phyloP scores from a whole-genome alignment of 2,113 vertebrate species.

The Promerops cafer region DNA sequence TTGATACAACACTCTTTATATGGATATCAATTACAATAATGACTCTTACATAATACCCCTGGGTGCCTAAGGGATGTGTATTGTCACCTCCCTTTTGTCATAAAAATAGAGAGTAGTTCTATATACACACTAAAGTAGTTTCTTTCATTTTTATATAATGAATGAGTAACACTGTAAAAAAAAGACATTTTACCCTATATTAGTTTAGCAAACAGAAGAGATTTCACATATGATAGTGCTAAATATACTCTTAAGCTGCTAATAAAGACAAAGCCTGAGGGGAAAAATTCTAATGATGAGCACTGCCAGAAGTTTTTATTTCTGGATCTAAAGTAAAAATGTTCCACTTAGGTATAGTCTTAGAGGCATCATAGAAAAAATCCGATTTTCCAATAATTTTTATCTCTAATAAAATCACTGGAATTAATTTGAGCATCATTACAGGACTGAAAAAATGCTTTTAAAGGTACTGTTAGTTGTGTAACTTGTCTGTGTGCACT shows the following conservation, averaged over 20 bases:
- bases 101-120: slow-evolving; percentile 72
- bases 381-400: slow-evolving; percentile 68
- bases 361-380: slow-evolving; percentile 68
- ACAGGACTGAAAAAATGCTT: slow-evolving; percentile 8
- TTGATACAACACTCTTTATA: slow-evolving; percentile 74
- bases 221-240: slow-evolving; percentile 76
- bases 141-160: slow-evolving; percentile 77
- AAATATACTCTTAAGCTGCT: slow-evolving; percentile 80
- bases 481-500: neutral
- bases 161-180: slow-evolving; percentile 77
- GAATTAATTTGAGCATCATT: slow-evolving; percentile 65
- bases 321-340: slow-evolving; percentile 68
- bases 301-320: slow-evolving; percentile 76
- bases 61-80: slow-evolving; percentile 69
- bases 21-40: slow-evolving; percentile 80
- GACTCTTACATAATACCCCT: slow-evolving; percentile 76
- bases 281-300: slow-evolving; percentile 74
- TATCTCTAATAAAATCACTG: slow-evolving; percentile 69
- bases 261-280: slow-evolving; percentile 76
- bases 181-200: slow-evolving; percentile 74
- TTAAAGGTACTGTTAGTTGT: neutral
- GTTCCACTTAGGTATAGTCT: slow-evolving; percentile 75
- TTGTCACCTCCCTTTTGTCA: slow-evolving; percentile 76
- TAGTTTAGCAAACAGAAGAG: slow-evolving; percentile 77
- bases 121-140: slow-evolving; percentile 64